A percentile compares a stretch with the other conserved stretches of the same genome.
phyloP scores from a whole-genome alignment of 2,113 vertebrate species.

The Myrmophylax atrothorax region DNA sequence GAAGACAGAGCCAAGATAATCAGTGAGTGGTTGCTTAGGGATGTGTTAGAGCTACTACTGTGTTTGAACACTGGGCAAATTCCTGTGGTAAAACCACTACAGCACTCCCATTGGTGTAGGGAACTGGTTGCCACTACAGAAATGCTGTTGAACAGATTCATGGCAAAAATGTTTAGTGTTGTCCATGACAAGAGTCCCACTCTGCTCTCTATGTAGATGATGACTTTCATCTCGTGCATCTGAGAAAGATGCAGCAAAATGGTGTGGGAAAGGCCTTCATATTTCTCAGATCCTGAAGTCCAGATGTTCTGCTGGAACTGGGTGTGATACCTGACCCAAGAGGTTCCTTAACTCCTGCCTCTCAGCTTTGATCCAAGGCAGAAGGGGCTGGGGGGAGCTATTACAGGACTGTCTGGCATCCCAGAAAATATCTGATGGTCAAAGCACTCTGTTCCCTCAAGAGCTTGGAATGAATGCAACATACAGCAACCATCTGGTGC shows the following conservation, averaged over 20 bases:
- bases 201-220: neutral
- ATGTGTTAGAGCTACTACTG: neutral
- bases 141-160: neutral
- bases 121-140: neutral
- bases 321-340: neutral
- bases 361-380: neutral
- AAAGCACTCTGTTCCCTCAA: neutral
- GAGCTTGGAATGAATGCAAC: neutral
- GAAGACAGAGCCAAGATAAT: neutral
- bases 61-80: neutral
- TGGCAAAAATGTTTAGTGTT: neutral
- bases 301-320: neutral
- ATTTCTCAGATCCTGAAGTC: neutral
- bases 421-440: neutral
- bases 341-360: neutral
- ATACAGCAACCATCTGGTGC: neutral
- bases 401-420: neutral
- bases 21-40: neutral
- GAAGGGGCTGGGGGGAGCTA: neutral
- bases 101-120: neutral
- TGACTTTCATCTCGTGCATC: neutral
- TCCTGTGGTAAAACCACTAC: neutral
- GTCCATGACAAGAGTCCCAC: neutral
- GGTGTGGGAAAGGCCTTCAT: neutral
- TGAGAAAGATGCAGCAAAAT: neutral